A percentile compares a stretch with the other conserved stretches of the same genome.
phyloP scores from a whole-genome alignment of 1,140 invertebrate genomes.

The Hydropsyche tenuis region DNA sequence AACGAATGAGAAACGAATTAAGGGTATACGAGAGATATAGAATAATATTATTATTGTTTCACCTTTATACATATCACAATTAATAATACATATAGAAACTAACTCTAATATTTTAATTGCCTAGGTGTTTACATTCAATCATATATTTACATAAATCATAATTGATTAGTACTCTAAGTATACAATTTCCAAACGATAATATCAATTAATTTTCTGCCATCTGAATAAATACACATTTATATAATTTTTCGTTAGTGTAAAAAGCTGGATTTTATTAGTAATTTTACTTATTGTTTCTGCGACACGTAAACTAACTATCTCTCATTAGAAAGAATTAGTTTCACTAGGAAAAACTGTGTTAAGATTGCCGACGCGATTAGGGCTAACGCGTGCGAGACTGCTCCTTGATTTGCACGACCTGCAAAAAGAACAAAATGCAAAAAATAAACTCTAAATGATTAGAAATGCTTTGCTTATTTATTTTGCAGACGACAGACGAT shows the following conservation, averaged over 20 bases:
- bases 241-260: constrained; percentile 3
- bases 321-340: constrained; percentile 32
- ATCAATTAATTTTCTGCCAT: background rate
- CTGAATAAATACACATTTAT: constrained; percentile 16
- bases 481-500: background rate
- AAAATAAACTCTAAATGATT: too few species aligned
- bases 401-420: constrained; percentile 13
- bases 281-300: constrained; percentile 14
- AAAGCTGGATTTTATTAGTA: constrained; percentile 18
- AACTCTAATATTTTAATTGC: constrained; percentile 1
- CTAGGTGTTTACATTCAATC: constrained; percentile 21
- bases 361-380: constrained; percentile 26
- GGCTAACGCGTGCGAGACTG: constrained; percentile 16
- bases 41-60: constrained; percentile 28
- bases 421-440: constrained; percentile 28
- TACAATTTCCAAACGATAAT: constrained; percentile 27
- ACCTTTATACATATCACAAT: constrained; percentile 21
- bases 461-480: background rate
- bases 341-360: constrained; percentile 41
- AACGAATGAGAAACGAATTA: too few species aligned
- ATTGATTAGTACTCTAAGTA: constrained; percentile 27
- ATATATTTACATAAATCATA: constrained; percentile 25
- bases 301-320: constrained; percentile 44
- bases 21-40: too few species aligned
- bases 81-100: constrained; percentile 1